These are phyloP conservation scores for Apis laboriosa DNA, from an alignment of 1,140 invertebrate species.

Conservation along the genomic window DNA sequence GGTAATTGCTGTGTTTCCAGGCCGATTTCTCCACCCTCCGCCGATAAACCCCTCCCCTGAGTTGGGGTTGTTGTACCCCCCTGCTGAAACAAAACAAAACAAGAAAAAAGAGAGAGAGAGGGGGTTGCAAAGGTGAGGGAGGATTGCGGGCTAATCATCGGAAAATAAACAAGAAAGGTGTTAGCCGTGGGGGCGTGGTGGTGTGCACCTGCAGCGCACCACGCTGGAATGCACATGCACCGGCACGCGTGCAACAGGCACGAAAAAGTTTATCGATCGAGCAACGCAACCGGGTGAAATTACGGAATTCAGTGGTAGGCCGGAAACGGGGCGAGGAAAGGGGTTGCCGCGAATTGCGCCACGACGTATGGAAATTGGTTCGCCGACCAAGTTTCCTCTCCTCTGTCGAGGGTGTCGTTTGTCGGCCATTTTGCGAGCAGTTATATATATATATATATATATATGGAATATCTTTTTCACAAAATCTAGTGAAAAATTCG, in stretches of 20 bases:
- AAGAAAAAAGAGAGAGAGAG: not conserved
- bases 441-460: no score
- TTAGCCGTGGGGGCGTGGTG: slow-evolving; percentile 30
- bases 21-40: slow-evolving; percentile 25
- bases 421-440: not conserved
- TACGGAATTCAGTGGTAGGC: slow-evolving; percentile 4
- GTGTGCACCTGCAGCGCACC: slow-evolving; percentile 53
- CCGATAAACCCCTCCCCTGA: no score
- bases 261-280: slow-evolving; percentile 48
- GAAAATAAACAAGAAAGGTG: slow-evolving; percentile 62
- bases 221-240: slow-evolving; percentile 52
- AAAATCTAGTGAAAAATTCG: no score
- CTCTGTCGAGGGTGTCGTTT: not conserved
- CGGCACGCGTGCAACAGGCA: slow-evolving; percentile 47
- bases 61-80: no score
- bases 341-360: not conserved
- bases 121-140: not conserved
- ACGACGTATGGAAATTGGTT: not conserved
- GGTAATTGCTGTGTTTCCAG: slow-evolving; percentile 56
- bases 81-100: not conserved
- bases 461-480: no score
- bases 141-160: slow-evolving; percentile 54
- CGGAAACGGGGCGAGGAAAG: not conserved
- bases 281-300: slow-evolving; percentile 13
- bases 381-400: not conserved